Evolutionary conservation across 2,113 vertebrate genomes (phyloP), one percentile per base, ranked within the genome.

Genomic region (Pelmatolapia mariae): DNA sequence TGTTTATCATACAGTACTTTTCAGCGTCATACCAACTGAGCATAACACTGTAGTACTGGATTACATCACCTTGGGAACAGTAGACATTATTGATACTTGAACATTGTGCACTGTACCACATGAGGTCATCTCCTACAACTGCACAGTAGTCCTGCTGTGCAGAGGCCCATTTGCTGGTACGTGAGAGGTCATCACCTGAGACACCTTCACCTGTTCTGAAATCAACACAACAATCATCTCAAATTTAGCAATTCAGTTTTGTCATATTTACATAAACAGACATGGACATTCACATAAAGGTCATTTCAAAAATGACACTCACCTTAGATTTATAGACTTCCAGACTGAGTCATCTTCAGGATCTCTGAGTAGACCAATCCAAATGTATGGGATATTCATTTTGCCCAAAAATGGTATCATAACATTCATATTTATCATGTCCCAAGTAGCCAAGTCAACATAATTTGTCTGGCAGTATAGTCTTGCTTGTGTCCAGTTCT

Each of bases 371-470:
- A 91, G 53, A 71, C 92, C 90, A 2, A 92, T 73, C 94, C 94
- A 95, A 26, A 0, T 0, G 2, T 1, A 0, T 45, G 13, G 5
- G 2, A 50, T 1, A 0, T 18, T 2, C 0, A 0, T 5, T 10
- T 12, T 0, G 6, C 0, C 2, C 11, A 16, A 9, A 53, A 0
- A 59, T 8, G 0, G 1, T 7, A 1, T 18, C 3, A 71, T 0
- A 12, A 0, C 1, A 1, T 33, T 11, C 1, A 33, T 2, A 22
- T 45, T 4, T 33, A 59, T 7, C 5, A 3, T 6, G 2, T 82
- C 18, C 43, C 0, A 56, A 10, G 66, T 43, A 5, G 80, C 1
- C 71, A 93, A 6, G 81, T 94, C 90, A 50, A n/a, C 1, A 16
- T 79, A 0, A 1, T 33, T 2, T 1, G 0, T 6, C 80, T 79